Conservation (phyloP, 2,113 vertebrate species). For the Sinocyclocheilus grahami region DNA sequence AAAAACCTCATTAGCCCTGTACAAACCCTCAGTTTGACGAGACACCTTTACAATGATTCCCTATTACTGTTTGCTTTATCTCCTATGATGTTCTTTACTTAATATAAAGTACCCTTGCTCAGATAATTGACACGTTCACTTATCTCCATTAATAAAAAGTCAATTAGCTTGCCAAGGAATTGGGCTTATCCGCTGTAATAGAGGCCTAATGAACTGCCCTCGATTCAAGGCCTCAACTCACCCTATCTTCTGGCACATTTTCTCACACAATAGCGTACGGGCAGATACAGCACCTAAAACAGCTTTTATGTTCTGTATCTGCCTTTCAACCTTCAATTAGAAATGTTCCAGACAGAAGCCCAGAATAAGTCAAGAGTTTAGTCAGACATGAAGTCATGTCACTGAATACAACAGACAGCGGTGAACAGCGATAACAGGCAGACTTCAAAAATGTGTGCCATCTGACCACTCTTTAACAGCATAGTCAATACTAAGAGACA, state of each 20-base stretch:
- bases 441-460: background rate
- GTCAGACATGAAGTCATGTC: constrained; percentile 21
- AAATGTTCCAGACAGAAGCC: constrained; percentile 34
- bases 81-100: constrained; percentile 52
- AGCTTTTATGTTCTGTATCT: constrained; percentile 44
- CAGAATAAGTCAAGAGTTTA: constrained; percentile 41
- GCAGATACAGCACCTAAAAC: constrained; percentile 10
- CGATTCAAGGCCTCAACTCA: constrained; percentile 39
- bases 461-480: background rate
- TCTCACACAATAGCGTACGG: constrained; percentile 32
- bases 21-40: background rate
- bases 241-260: constrained; percentile 36
- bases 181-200: constrained; percentile 55
- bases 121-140: constrained; percentile 60
- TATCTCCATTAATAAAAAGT: constrained; percentile 61
- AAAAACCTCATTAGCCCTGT: constrained; percentile 48
- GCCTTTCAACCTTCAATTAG: constrained; percentile 43
- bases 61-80: constrained; percentile 55
- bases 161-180: constrained; percentile 58
- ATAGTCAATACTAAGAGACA: background rate
- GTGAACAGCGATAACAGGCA: constrained; percentile 1
- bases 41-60: constrained; percentile 44
- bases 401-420: constrained; percentile 10
- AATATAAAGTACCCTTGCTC: constrained; percentile 46
- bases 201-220: constrained; percentile 52